Percentiles rank a stretch among this genome's conserved stretches.
phyloP scores from a whole-genome alignment of 2,113 vertebrate genomes.

The Muntiacus muntjak region DNA sequence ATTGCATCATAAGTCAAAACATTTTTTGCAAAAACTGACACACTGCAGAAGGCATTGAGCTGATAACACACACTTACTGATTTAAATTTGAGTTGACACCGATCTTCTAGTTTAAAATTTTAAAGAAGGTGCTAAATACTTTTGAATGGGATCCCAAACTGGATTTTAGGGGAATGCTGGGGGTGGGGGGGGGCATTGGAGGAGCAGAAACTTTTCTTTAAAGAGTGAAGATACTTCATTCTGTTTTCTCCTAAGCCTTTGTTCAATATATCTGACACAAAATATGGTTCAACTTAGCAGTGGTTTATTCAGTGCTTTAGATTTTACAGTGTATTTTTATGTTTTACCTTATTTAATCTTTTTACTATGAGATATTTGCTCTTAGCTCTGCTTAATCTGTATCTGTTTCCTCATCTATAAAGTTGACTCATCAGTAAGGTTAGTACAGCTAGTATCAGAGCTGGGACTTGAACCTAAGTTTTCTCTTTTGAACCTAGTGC shows the following conservation, averaged over 20 bases:
- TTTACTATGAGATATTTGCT: neutral
- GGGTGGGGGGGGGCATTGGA: accelerated
- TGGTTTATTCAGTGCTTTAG: neutral
- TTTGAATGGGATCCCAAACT: neutral
- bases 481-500: neutral
- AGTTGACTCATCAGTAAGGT: neutral
- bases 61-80: neutral
- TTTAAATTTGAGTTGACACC: neutral
- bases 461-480: neutral
- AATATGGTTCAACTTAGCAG: neutral
- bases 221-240: neutral
- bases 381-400: neutral
- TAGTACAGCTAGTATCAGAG: neutral
- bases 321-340: neutral
- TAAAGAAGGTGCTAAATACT: neutral
- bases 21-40: neutral
- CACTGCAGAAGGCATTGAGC: neutral
- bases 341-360: conserved; percentile 6
- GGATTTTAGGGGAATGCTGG: neutral
- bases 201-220: neutral
- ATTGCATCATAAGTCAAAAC: conserved; percentile 10
- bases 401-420: neutral
- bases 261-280: neutral
- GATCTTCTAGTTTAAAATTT: conserved; percentile 21
- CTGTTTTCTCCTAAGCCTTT: neutral